Conservation (phyloP, 2,888 invertebrate genomes). For the Leucophenga montana region DNA sequence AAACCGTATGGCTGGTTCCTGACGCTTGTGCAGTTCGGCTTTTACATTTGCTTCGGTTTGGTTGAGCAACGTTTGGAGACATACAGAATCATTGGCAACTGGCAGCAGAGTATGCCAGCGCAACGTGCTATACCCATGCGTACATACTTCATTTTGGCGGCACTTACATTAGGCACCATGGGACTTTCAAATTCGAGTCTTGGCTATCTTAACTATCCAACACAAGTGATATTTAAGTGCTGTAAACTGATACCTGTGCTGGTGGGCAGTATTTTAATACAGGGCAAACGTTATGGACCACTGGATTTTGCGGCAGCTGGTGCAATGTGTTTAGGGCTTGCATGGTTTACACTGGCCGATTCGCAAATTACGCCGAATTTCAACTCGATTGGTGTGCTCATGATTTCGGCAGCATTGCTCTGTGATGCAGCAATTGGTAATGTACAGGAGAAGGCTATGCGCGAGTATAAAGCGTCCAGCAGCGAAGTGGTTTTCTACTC, state of each 20-base stretch:
- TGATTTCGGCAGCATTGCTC: conserved; percentile 88
- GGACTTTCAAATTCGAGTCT: conserved; percentile 95
- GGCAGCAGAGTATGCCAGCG: conserved; percentile 72
- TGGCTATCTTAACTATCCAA: conserved; percentile 96
- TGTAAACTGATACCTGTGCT: conserved; percentile 97
- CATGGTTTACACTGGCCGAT: conserved; percentile 90
- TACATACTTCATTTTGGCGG: conserved; percentile 86
- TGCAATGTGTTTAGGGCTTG: conserved; percentile 90
- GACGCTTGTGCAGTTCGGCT: conserved; percentile 92
- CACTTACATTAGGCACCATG: conserved; percentile 95
- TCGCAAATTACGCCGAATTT: conserved; percentile 85
- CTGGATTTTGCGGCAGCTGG: conserved; percentile 89
- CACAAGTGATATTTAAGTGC: conserved; percentile 97
- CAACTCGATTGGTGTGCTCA: conserved; percentile 79
- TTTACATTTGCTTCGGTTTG: conserved; percentile 87
- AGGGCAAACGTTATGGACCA: conserved; percentile 88
- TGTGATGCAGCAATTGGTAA: conserved; percentile 98
- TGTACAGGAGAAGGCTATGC: conserved; percentile 96
- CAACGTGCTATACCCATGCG: conserved; percentile 84
- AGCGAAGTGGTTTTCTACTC: conserved; percentile 95
- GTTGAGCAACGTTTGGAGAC: conserved; percentile 78
- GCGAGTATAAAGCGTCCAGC: conserved; percentile 85
- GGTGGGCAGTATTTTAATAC: conserved; percentile 93
- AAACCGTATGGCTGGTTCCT: conserved; percentile 93
- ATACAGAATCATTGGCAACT: conserved; percentile 47